Conservation (phyloP, 2,888 invertebrate species). For the Pseudoips prasinana region DNA sequence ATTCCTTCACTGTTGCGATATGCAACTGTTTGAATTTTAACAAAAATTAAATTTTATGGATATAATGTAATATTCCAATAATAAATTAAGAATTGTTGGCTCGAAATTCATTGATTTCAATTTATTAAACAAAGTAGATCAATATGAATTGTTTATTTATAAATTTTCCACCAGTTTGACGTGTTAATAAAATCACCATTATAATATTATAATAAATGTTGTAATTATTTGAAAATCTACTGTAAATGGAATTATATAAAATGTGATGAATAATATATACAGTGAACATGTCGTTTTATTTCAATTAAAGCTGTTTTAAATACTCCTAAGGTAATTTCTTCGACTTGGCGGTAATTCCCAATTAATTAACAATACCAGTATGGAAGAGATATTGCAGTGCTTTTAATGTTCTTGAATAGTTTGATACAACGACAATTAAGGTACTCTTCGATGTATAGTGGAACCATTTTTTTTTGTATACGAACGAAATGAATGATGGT, state of each 20-base stretch:
- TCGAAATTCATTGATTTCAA: no score
- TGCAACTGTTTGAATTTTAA: conserved; percentile 12
- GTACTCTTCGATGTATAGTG: no score
- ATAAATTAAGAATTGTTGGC: conserved; percentile 11
- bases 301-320: no score
- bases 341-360: no score
- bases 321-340: no score
- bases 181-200: conserved; percentile 26
- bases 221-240: conserved; percentile 39
- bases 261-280: conserved; percentile 41
- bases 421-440: no score
- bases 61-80: conserved; percentile 15
- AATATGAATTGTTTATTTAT: conserved; percentile 4
- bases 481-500: no score
- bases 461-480: no score
- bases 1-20: conserved; percentile 11
- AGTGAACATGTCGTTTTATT: conserved; percentile 18
- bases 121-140: no score
- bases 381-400: no score
- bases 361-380: no score
- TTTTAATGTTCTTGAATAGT: no score
- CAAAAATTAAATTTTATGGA: conserved; percentile 15
- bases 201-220: conserved; percentile 31
- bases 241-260: conserved; percentile 41
- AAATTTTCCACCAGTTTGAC: conserved; percentile 6